Percentiles rank a stretch among this genome's conserved stretches.
Evolutionary conservation across 2,797 vertebrate genomes (phyloP).

Genomic region (Manis crassicaudata): DNA sequence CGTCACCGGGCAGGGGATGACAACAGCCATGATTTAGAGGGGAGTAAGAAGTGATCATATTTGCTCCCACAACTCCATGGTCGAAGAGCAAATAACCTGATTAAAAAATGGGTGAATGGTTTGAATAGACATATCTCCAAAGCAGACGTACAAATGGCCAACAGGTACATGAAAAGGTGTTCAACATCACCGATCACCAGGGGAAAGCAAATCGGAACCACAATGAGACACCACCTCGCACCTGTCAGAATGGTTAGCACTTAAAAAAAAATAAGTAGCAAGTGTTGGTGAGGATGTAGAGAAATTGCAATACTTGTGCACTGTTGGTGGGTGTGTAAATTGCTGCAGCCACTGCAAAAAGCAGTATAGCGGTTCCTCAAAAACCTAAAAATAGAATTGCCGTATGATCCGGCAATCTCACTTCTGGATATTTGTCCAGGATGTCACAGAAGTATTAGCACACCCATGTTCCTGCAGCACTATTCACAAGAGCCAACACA

Average conservation of each 20-base stretch:
- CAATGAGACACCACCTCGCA: too few species aligned
- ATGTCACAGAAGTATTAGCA: background rate
- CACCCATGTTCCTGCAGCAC: background rate
- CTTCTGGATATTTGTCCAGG: background rate
- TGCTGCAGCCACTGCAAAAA: background rate
- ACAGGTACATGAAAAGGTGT: background rate
- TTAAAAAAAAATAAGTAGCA: background rate
- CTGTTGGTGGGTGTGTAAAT: background rate
- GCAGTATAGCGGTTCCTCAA: background rate
- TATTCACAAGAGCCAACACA: background rate
- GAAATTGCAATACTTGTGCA: background rate
- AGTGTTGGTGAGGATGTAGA: background rate
- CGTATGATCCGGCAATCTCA: background rate
- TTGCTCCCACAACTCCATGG: background rate
- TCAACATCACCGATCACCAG: background rate
- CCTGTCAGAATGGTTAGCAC: too few species aligned
- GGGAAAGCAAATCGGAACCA: background rate
- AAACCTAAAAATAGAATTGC: background rate
- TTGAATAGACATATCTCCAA: too few species aligned
- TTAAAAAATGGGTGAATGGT: background rate
- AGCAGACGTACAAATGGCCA: background rate
- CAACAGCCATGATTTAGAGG: background rate
- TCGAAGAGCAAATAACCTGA: background rate
- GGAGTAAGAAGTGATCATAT: background rate
- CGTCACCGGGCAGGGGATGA: background rate